These are phyloP conservation scores for Eutrigla gurnardus DNA, from an alignment of 2,797 vertebrate genomes.

Conservation along the genomic window DNA sequence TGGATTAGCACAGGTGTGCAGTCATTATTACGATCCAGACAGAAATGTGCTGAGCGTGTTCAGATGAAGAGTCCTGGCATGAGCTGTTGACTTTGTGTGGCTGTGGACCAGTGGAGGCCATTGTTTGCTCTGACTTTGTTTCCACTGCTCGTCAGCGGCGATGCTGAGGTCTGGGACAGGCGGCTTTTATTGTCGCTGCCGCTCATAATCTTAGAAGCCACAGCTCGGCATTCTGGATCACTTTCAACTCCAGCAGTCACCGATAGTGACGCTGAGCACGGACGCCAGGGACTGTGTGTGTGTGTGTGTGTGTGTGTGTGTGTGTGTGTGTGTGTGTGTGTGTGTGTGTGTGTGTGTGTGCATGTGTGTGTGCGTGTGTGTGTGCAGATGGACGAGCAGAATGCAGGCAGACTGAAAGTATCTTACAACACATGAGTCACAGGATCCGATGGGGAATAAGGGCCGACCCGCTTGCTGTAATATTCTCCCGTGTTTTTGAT, in stretches of 20 bases:
- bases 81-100: constrained; percentile 72
- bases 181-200: constrained; percentile 61
- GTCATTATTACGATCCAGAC: constrained; percentile 58
- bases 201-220: constrained; percentile 64
- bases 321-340: too few species aligned
- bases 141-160: constrained; percentile 68
- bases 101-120: constrained; percentile 57
- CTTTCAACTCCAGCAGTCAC: constrained; percentile 64
- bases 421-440: constrained; percentile 64
- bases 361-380: constrained; percentile 24
- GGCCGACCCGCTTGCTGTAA: constrained; percentile 13
- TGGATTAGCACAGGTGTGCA: too few species aligned
- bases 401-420: constrained; percentile 60
- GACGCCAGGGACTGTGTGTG: constrained; percentile 41
- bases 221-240: constrained; percentile 65
- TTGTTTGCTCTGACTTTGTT: constrained; percentile 76
- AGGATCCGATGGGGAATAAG: constrained; percentile 32
- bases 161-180: constrained; percentile 45
- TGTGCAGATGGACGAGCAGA: constrained; percentile 72
- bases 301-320: too few species aligned
- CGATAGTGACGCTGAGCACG: constrained; percentile 46
- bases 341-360: too few species aligned
- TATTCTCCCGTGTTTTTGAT: constrained; percentile 4
- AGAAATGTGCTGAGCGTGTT: constrained; percentile 70
- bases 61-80: constrained; percentile 59